Conservation (phyloP, 2,113 vertebrate genomes). For the Nicator chloris region DNA sequence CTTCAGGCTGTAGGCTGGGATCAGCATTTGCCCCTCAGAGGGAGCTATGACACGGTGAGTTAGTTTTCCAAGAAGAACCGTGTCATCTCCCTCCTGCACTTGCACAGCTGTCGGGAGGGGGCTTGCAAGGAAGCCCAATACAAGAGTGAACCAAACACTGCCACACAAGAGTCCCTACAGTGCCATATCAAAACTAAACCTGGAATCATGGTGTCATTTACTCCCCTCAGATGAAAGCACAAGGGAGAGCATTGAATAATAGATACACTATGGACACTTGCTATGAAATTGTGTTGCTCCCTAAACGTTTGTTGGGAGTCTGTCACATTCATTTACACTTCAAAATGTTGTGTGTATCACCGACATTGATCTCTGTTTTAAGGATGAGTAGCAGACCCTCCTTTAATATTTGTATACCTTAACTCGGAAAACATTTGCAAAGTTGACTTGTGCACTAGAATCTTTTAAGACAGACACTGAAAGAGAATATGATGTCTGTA, state of each 20-base stretch:
- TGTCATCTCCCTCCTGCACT: neutral
- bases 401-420: neutral
- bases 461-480: neutral
- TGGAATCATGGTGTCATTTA: neutral
- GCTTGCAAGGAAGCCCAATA: neutral
- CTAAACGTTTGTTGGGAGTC: neutral
- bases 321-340: neutral
- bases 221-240: neutral
- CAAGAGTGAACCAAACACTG: neutral
- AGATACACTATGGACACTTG: neutral
- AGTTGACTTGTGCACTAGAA: neutral
- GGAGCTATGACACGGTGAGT: rapidly evolving
- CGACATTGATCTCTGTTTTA: neutral
- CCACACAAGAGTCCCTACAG: no score
- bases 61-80: neutral
- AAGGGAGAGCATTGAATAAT: neutral
- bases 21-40: neutral
- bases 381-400: neutral
- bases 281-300: neutral
- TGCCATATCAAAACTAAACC: neutral
- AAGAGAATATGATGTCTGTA: neutral
- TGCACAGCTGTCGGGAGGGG: neutral
- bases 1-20: neutral
- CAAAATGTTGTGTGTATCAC: neutral
- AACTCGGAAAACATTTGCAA: neutral